These are phyloP conservation scores for Sycobia sp. DNA, from an alignment of 1,140 invertebrate species.

Conservation along the genomic window DNA sequence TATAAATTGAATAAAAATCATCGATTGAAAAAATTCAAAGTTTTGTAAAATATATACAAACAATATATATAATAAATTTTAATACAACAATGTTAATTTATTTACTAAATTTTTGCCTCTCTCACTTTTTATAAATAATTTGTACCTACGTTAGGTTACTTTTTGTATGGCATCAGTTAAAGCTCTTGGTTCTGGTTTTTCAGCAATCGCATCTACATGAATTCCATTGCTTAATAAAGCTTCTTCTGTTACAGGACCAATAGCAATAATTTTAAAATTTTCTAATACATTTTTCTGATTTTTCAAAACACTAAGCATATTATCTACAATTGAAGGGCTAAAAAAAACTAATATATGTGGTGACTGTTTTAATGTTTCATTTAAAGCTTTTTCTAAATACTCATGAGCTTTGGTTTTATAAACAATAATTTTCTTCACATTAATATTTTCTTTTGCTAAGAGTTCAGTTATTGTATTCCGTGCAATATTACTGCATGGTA, in stretches of 20 bases:
- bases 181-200: slow-evolving; percentile 52
- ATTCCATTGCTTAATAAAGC: slow-evolving; percentile 44
- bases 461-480: slow-evolving; percentile 50
- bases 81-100: slow-evolving; percentile 7
- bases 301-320: slow-evolving; percentile 38
- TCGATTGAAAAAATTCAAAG: background rate
- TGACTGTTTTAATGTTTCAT: slow-evolving; percentile 35
- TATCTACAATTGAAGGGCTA: slow-evolving; percentile 54
- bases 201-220: slow-evolving; percentile 43
- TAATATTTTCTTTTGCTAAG: slow-evolving; percentile 41
- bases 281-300: slow-evolving; percentile 36
- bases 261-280: slow-evolving; percentile 51
- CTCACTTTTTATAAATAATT: slow-evolving; percentile 3
- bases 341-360: slow-evolving; percentile 53
- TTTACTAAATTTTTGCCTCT: slow-evolving; percentile 7
- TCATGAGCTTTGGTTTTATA: slow-evolving; percentile 50
- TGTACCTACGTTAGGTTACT: slow-evolving; percentile 6
- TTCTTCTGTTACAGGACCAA: slow-evolving; percentile 54
- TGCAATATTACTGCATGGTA: slow-evolving; percentile 56
- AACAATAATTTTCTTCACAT: slow-evolving; percentile 47
- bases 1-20: background rate
- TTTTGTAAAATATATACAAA: slow-evolving; percentile 6
- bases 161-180: slow-evolving; percentile 47
- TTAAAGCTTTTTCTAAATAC: slow-evolving; percentile 44
- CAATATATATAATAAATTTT: slow-evolving; percentile 14